Base-by-base conservation (phyloP, 2,113 vertebrate species). In the Psittacus erithacus region DNA sequence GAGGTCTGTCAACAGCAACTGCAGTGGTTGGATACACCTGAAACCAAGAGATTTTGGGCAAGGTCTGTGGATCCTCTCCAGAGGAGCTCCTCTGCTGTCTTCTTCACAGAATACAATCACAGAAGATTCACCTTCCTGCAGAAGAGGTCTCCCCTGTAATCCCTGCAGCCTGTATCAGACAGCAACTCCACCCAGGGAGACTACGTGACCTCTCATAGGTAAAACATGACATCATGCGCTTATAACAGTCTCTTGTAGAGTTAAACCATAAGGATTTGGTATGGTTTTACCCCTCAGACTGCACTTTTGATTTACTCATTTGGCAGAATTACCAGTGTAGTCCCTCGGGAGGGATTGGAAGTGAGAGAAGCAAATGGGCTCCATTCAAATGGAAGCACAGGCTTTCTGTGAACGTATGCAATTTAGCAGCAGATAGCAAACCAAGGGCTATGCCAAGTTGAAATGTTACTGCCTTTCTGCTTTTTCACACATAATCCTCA, bases 171-270 rank as follows among this genome's bases (percentile, higher is more conserved):
- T 64, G 25, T 31, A 69, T 63, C 63, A 47, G 35, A 57, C 12
- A 75, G 77, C 28, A 31, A 38, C 67, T 79, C 47, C 90, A 60
- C 39, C 47, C 70, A 43, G 43, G 83, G 43, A 82, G 55, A 52
- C 28, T 12, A 2, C 0, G 6, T 0, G 0, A 19, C 47, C 64
- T 44, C 28, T 17, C 41, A 39, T 11, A 77, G 41, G 86, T 38
- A 73, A 35, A 44, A 82, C 3, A 4, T 8, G 44, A 82, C 67
- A 81, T 55, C 24, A 0, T 0, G 15, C 1, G 20, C 55, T 57
- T 57, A 24, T 2, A 67, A 53, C 2, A 17, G 16, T 49, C 50
- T 19, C 57, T 82, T 49, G 18, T 5, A 17, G 35, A 79, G 38
- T 81, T 87, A 64, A 83, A 71, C 39, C 0, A 4, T 39, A 67